Conservation (phyloP, 2,113 vertebrate genomes). For the Pyrgilauda ruficollis region DNA sequence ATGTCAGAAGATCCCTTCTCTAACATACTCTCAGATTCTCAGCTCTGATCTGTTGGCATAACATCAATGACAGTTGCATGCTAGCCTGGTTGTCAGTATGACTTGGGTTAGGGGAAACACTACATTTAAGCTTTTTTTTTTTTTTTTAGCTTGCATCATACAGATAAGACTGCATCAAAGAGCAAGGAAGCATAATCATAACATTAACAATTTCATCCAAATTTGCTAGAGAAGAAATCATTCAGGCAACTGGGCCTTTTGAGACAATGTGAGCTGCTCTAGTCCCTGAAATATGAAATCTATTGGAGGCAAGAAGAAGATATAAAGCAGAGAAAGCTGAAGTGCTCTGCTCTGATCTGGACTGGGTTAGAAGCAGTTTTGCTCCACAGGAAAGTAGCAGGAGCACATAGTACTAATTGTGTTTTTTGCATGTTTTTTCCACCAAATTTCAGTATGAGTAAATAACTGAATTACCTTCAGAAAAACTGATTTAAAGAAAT, state of each 20-base stretch:
- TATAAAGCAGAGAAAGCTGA: background rate
- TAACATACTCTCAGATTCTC: background rate
- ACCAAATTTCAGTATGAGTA: background rate
- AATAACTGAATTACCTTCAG: background rate
- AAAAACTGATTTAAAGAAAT: background rate
- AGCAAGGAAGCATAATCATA: background rate
- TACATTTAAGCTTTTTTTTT: background rate
- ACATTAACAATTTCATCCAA: background rate
- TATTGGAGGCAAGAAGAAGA: background rate
- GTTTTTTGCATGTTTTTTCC: background rate
- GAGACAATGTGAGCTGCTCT: background rate
- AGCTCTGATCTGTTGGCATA: background rate
- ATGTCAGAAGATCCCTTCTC: background rate
- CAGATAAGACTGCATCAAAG: background rate
- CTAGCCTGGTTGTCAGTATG: background rate
- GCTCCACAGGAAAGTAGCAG: background rate
- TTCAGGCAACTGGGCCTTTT: background rate
- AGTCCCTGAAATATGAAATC: background rate
- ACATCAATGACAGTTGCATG: background rate
- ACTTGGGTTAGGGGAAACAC: background rate
- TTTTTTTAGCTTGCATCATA: background rate
- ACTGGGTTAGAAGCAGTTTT: background rate
- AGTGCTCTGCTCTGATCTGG: background rate
- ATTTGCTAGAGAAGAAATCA: background rate
- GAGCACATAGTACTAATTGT: background rate